Conservation (phyloP, 2,797 vertebrate genomes). For the Pangasius mekongensis region DNA sequence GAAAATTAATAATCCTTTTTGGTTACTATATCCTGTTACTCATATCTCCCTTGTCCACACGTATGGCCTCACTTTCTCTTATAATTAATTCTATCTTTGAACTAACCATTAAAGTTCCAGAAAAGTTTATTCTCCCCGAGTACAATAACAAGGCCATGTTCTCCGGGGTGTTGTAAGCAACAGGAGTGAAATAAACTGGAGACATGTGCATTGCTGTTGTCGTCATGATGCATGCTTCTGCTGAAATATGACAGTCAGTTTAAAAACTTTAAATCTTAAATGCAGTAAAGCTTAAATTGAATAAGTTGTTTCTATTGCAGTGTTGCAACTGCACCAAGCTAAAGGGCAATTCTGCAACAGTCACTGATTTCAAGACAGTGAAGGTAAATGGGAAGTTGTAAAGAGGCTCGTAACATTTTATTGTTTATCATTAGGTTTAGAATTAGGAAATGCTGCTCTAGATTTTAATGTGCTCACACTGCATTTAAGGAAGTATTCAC, state of each 20-base stretch:
- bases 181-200: neutral
- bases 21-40: conserved; percentile 25
- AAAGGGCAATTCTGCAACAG: neutral
- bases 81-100: conserved; percentile 28
- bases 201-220: neutral
- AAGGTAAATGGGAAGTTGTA: neutral
- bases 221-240: neutral
- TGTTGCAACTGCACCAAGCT: neutral
- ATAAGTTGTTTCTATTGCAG: neutral
- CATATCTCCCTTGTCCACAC: conserved; percentile 4
- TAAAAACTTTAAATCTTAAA: neutral
- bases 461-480: neutral
- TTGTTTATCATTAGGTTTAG: neutral
- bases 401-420: neutral
- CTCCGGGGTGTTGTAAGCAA: neutral
- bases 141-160: neutral
- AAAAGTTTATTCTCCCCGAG: neutral
- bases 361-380: neutral
- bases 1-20: conserved; percentile 26
- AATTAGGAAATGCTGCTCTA: neutral
- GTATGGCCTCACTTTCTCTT: conserved; percentile 18
- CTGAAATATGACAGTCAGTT: neutral
- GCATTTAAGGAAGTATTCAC: neutral
- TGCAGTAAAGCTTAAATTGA: neutral
- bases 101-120: neutral